Evolutionary conservation across 2,888 invertebrate genomes (phyloP), one percentile per base, ranked within the genome.

Genomic region (Lobophora halterata): DNA sequence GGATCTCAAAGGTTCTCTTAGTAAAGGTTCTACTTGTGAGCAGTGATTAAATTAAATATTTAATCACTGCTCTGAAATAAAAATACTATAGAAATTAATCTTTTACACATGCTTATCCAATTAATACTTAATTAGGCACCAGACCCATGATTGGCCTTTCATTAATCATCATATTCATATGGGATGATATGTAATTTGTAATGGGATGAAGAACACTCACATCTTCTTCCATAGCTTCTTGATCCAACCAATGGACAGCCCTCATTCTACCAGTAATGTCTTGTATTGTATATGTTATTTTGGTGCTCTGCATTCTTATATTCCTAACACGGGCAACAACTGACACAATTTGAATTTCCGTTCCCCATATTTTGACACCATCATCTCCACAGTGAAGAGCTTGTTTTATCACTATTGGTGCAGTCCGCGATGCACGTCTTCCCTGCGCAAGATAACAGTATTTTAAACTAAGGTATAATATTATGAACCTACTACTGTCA

Each of bases 201-300:
- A 14, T 14, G 14, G 3, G 1, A 3, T 20, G 1, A 23, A 12
- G 9, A 21, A 20, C 3, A 36, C 56, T 58, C 66, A 85, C 88
- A 69, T 86, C 87, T 58, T 86, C 86, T 59, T 85, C 85, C 74
- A 85, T 81, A 12, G 81, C 70, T 39, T 88, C 88, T 51, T 85
- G 83, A 48, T 88, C 88, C 30, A 86, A 52, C 88, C 88, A 88
- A 9, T 87, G 56, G 8, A 88, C 83, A 33, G 88, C 86, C 51
- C 73, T 67, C 88, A 88, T 88, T 42, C 83, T 71, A 0, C 88
- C 88, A 1, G 88, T 88, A 11, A 88, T 86, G 49, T 88, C 88
- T 59, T 88, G 86, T 47, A 88, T 79, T 21, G 83, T 88, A 39
- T 88, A 88, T 20, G 85, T 86, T 10, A 88, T 87, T 65, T 88